Evolutionary conservation across 2,113 vertebrate species (phyloP).

Genomic region (Neofelis nebulosa): DNA sequence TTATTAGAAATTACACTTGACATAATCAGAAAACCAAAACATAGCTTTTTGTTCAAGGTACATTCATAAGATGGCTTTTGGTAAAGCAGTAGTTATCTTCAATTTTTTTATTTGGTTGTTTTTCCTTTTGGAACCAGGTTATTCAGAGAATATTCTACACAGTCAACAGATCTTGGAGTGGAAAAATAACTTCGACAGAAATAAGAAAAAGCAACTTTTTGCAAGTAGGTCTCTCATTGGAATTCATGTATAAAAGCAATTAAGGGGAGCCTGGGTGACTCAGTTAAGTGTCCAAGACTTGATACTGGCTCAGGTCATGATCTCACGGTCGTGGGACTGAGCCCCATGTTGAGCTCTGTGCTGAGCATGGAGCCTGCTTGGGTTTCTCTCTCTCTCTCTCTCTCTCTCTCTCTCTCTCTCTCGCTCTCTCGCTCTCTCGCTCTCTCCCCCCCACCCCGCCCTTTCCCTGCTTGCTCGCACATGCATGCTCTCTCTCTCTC

Average conservation of each 20-base stretch:
- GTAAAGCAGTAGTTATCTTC: neutral
- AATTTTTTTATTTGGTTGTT: slow-evolving; percentile 70
- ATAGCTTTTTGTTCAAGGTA: slow-evolving; percentile 29
- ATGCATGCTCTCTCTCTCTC: neutral
- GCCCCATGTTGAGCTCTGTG: neutral
- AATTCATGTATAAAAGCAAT: neutral
- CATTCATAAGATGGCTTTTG: slow-evolving; percentile 20
- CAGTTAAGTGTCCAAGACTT: neutral
- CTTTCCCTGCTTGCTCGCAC: neutral
- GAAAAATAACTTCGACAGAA: slow-evolving; percentile 94
- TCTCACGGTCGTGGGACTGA: neutral
- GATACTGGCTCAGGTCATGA: neutral
- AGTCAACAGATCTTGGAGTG: slow-evolving; percentile 99
- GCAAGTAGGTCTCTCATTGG: slow-evolving; percentile 86
- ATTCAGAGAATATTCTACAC: slow-evolving; percentile 99
- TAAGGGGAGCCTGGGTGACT: neutral
- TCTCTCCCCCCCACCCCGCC: neutral
- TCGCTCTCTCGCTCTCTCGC: neutral
- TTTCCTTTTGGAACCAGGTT: slow-evolving; percentile 87
- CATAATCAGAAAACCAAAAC: slow-evolving; percentile 19
- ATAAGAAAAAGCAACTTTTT: slow-evolving; percentile 98
- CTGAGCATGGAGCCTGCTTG: neutral
- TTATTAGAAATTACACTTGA: slow-evolving; percentile 27
- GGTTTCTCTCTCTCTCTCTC: neutral
- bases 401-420: neutral